phyloP scores from a whole-genome alignment of 1,140 invertebrate species.

The Zaprionus nigranus region DNA sequence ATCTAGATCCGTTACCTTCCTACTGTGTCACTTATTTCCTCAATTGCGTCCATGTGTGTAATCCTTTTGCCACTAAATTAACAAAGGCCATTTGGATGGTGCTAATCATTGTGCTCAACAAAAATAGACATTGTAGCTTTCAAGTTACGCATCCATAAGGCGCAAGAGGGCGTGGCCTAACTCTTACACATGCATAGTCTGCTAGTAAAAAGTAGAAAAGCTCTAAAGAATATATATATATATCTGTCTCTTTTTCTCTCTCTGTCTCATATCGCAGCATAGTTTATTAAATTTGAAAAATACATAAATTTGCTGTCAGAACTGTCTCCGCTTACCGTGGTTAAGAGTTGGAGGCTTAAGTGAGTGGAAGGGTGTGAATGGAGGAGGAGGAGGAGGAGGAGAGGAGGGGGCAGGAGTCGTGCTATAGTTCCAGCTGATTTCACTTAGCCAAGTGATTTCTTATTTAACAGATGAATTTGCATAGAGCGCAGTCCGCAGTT shows the following conservation, averaged over 20 bases:
- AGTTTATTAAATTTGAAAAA: slow-evolving; percentile 7
- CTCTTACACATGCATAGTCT: no score
- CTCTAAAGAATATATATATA: not conserved
- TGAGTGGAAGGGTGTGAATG: no score
- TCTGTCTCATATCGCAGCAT: not conserved
- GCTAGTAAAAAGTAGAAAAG: no score
- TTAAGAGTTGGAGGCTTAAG: not conserved
- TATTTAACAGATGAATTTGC: slow-evolving; percentile 45
- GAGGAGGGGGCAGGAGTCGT: not conserved
- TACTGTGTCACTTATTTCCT: no score
- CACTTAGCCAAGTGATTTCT: slow-evolving; percentile 41
- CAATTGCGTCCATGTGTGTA: no score
- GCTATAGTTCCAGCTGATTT: slow-evolving; percentile 27
- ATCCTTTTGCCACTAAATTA: no score
- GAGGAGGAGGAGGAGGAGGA: not conserved
- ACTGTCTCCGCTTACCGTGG: not conserved
- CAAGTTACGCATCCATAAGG: no score
- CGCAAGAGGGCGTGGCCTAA: no score
- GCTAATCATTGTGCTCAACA: no score
- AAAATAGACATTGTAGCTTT: no score
- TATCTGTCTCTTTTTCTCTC: not conserved
- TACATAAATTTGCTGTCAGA: slow-evolving; percentile 5
- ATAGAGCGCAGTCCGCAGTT: slow-evolving; percentile 25
- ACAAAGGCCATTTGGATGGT: no score
- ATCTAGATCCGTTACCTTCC: no score